Evolutionary conservation across 1,140 invertebrate species (phyloP).

Genomic region (Leptinotarsa texana): DNA sequence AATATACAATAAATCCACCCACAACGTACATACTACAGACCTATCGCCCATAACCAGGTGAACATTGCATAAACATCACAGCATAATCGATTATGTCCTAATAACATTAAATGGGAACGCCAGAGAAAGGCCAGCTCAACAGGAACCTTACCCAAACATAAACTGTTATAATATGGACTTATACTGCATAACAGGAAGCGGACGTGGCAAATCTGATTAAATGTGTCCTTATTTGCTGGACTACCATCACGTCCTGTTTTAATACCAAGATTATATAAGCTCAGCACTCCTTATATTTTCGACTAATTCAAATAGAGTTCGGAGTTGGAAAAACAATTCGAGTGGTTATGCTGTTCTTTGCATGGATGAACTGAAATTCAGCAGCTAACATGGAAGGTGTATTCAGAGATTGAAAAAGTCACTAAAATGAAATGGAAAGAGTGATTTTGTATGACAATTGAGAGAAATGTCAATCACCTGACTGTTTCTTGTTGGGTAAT

Average conservation of each 20-base stretch:
- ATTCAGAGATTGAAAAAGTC: too few species aligned
- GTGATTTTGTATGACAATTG: too few species aligned
- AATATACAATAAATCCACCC: too few species aligned
- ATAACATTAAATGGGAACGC: background rate
- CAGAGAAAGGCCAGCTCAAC: background rate
- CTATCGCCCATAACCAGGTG: background rate
- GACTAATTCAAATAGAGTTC: background rate
- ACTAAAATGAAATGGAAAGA: too few species aligned
- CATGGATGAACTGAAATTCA: too few species aligned
- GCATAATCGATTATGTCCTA: background rate
- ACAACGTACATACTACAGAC: background rate
- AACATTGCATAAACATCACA: background rate
- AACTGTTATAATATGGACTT: background rate
- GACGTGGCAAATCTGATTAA: constrained; percentile 11
- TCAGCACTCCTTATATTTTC: background rate
- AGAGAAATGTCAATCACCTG: too few species aligned
- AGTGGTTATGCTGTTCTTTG: background rate
- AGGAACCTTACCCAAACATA: background rate
- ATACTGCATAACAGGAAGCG: background rate
- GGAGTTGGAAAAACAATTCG: background rate
- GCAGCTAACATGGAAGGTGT: too few species aligned
- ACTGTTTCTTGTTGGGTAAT: too few species aligned
- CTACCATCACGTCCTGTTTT: constrained; percentile 12
- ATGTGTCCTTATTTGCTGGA: constrained; percentile 11
- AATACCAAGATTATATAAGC: constrained; percentile 6